Evolutionary conservation across 2,113 vertebrate genomes (phyloP).

Genomic region (Archocentrus centrarchus): DNA sequence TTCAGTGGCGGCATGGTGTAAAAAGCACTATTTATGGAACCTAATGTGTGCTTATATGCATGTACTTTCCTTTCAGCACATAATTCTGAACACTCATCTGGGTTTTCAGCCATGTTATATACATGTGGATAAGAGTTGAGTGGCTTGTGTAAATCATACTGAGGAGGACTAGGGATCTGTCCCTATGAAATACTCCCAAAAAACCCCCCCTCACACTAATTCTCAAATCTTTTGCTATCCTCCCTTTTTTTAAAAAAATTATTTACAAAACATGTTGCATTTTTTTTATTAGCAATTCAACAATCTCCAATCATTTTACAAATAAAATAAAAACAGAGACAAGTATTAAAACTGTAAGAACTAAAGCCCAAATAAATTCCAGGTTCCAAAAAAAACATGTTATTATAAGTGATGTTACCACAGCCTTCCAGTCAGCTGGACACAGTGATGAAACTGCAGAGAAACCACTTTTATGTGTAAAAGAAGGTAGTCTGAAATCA

Average conservation of each 20-base stretch:
- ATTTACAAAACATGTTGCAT: background rate
- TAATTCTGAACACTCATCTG: slow-evolving; percentile 63
- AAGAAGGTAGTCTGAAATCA: slow-evolving; percentile 57
- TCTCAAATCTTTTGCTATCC: background rate
- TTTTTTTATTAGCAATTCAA: background rate
- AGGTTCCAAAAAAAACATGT: slow-evolving; percentile 25
- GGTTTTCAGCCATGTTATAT: slow-evolving; percentile 51
- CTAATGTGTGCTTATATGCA: slow-evolving; percentile 67
- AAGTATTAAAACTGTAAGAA: background rate
- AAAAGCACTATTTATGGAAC: slow-evolving; percentile 70
- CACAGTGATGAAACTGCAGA: slow-evolving; percentile 73
- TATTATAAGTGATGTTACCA: slow-evolving; percentile 39
- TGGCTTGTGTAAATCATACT: background rate
- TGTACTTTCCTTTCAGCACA: slow-evolving; percentile 44
- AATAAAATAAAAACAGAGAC: background rate
- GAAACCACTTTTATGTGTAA: slow-evolving; percentile 67
- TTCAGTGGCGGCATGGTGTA: slow-evolving; percentile 58
- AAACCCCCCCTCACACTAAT: background rate
- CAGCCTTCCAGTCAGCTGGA: slow-evolving; percentile 49
- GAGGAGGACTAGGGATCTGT: slow-evolving; percentile 6
- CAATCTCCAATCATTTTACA: background rate
- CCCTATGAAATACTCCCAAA: background rate
- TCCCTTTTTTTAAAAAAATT: background rate
- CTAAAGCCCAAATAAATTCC: background rate
- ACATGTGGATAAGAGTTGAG: slow-evolving; percentile 36